phyloP scores from a whole-genome alignment of 2,113 vertebrate genomes.

The Apodemus sylvaticus region DNA sequence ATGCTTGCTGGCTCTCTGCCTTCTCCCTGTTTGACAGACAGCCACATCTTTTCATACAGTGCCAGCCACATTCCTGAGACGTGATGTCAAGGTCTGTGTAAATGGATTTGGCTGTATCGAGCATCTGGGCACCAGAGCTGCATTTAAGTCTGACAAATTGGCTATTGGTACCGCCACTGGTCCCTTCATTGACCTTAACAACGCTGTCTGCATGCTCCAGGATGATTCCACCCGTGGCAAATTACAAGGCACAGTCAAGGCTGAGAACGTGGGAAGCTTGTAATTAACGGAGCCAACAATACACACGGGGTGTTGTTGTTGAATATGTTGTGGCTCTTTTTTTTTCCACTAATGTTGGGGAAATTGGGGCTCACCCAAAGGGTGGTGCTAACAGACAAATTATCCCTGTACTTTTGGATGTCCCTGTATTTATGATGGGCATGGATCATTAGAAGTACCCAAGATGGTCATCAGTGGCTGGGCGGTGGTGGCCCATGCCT shows the following conservation, averaged over 20 bases:
- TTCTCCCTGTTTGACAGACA: not conserved
- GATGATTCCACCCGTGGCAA: not conserved
- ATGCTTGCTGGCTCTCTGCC: not conserved
- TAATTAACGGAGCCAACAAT: not conserved
- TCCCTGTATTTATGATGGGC: not conserved
- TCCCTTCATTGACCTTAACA: not conserved
- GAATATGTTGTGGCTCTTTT: not conserved
- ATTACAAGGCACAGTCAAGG: not conserved
- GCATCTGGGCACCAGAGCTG: not conserved
- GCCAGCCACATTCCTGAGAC: conserved; percentile 6
- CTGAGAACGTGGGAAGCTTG: not conserved
- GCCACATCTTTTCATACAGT: not conserved
- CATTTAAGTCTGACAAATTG: not conserved
- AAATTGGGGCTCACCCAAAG: not conserved
- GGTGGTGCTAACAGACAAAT: not conserved
- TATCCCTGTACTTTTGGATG: not conserved
- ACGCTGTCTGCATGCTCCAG: not conserved
- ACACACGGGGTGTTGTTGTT: too few species aligned
- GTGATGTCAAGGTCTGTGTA: not conserved
- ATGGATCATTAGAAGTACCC: not conserved
- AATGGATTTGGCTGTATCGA: not conserved
- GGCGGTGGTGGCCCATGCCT: too few species aligned
- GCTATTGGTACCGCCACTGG: not conserved
- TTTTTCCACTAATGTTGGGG: not conserved
- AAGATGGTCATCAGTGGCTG: not conserved